Evolutionary conservation across 2,888 invertebrate genomes (phyloP).

Genomic region (Diploptera punctata): DNA sequence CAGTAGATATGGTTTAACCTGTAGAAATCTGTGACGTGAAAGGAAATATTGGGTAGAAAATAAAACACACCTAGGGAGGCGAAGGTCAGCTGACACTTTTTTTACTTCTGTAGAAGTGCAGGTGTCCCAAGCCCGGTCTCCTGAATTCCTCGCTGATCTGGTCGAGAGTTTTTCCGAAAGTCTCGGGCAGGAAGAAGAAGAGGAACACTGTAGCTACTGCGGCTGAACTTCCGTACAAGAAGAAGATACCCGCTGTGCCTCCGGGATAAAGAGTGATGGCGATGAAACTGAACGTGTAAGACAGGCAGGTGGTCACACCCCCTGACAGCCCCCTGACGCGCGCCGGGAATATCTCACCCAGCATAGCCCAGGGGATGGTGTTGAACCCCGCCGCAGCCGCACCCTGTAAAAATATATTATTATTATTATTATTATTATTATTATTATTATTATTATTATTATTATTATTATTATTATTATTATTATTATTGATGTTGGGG

Average conservation of each 20-base stretch:
- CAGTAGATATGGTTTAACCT: too few relatives aligned
- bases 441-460: too few relatives aligned
- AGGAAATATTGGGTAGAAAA: too few relatives aligned
- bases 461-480: too few relatives aligned
- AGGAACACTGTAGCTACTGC: slow-evolving; percentile 60
- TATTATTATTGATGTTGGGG: too few relatives aligned
- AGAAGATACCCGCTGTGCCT: slow-evolving; percentile 52
- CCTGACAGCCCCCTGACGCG: slow-evolving; percentile 60
- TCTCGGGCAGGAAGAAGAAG: slow-evolving; percentile 58
- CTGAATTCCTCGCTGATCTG: slow-evolving; percentile 56
- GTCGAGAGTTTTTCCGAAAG: slow-evolving; percentile 59
- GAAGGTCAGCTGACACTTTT: too few relatives aligned
- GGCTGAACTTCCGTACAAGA: slow-evolving; percentile 58
- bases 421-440: too few relatives aligned
- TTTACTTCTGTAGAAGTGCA: too few relatives aligned
- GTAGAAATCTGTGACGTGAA: too few relatives aligned
- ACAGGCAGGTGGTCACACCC: slow-evolving; percentile 57
- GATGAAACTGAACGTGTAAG: slow-evolving; percentile 61
- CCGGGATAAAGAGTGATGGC: slow-evolving; percentile 59
- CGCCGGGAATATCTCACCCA: slow-evolving; percentile 65
- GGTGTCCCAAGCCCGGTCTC: not conserved
- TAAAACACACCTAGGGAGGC: too few relatives aligned
- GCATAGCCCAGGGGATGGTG: slow-evolving; percentile 63
- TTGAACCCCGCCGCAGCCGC: slow-evolving; percentile 61
- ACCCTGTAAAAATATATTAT: slow-evolving; percentile 24